phyloP scores from a whole-genome alignment of 2,797 vertebrate species.

The Agapornis canus region DNA sequence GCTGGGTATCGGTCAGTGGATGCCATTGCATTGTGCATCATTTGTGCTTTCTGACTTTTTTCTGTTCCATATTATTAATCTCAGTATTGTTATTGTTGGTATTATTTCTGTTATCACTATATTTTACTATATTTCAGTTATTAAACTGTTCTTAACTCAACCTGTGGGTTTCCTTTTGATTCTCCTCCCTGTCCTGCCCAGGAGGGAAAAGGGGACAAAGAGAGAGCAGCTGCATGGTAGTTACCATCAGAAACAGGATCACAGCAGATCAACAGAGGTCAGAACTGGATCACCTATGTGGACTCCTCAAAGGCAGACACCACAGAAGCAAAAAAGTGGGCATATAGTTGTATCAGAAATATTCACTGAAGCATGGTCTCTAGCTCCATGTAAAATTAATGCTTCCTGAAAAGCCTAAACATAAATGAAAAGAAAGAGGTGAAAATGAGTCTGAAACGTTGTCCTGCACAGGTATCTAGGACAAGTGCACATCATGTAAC shows the following conservation, averaged over 20 bases:
- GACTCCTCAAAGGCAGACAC: background rate
- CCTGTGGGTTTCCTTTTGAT: background rate
- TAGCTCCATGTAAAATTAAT: background rate
- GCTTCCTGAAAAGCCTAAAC: background rate
- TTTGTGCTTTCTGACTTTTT: background rate
- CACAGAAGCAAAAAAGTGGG: background rate
- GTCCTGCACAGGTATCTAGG: background rate
- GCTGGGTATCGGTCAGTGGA: background rate
- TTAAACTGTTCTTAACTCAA: background rate
- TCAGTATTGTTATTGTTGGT: background rate
- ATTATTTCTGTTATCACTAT: background rate
- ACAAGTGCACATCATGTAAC: background rate
- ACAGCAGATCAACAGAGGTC: background rate
- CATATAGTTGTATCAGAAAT: background rate
- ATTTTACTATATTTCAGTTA: background rate
- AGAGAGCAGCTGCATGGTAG: fast-evolving
- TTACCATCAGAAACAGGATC: background rate
- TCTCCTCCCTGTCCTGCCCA: background rate
- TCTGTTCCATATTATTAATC: background rate
- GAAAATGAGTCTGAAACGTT: background rate
- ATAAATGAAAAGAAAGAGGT: background rate
- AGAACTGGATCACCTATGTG: background rate
- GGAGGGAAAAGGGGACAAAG: background rate
- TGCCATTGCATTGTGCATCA: background rate
- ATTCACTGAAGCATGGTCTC: background rate